These are phyloP conservation scores for Gymnocheta viridis DNA, from an alignment of 2,888 invertebrate species.

Conservation along the genomic window DNA sequence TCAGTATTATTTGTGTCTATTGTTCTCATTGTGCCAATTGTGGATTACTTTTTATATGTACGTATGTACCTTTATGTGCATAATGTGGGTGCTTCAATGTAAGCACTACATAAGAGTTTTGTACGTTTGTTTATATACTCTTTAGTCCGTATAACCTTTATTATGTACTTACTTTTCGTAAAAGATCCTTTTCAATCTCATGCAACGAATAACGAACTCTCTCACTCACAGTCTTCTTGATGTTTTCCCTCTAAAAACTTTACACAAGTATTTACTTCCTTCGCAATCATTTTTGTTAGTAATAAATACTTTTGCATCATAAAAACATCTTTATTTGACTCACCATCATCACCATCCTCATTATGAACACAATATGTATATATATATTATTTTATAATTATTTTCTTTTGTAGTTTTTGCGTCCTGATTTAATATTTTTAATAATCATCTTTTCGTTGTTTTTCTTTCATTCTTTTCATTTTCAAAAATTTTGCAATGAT, in stretches of 20 bases:
- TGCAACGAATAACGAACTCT: slow-evolving; percentile 19
- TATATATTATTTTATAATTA: slow-evolving; percentile 17
- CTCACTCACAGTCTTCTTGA: slow-evolving; percentile 47
- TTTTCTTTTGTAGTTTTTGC: slow-evolving; percentile 56
- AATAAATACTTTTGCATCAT: slow-evolving; percentile 55
- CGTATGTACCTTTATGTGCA: background rate
- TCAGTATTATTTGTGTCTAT: slow-evolving; percentile 50
- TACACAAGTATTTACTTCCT: slow-evolving; percentile 66
- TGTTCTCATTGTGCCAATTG: slow-evolving; percentile 67
- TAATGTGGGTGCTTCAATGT: slow-evolving; percentile 48
- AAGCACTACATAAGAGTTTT: slow-evolving; percentile 8
- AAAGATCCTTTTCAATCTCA: slow-evolving; percentile 54
- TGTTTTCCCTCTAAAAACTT: background rate
- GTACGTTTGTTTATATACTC: slow-evolving; percentile 11
- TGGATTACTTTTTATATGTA: slow-evolving; percentile 52
- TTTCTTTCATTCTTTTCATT: slow-evolving; percentile 1
- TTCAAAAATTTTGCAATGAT: slow-evolving; percentile 45
- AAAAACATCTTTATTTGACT: slow-evolving; percentile 60
- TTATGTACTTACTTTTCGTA: slow-evolving; percentile 50
- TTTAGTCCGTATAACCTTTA: slow-evolving; percentile 63
- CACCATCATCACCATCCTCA: slow-evolving; percentile 23
- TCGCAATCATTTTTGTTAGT: slow-evolving; percentile 36
- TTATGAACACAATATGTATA: background rate
- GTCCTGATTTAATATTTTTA: slow-evolving; percentile 37
- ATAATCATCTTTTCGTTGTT: slow-evolving; percentile 18